These are phyloP conservation scores for Drosophila formosana DNA, from an alignment of 2,888 invertebrate genomes.

Conservation along the genomic window DNA sequence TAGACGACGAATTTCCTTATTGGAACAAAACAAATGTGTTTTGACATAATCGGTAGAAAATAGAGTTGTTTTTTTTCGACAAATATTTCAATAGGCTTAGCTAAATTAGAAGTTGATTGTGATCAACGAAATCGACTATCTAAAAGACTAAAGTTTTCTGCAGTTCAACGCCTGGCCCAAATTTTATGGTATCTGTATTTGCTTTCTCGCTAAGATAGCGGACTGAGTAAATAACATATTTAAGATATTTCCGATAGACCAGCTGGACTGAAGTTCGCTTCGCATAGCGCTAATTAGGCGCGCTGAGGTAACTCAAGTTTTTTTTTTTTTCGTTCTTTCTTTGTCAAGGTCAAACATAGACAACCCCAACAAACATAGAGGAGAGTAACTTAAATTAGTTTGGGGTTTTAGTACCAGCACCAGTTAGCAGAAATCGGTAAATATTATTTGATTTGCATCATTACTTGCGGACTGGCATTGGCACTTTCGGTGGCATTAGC, in stretches of 20 bases:
- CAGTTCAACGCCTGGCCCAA: background rate
- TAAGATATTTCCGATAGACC: conserved; percentile 27
- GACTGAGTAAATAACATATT: conserved; percentile 43
- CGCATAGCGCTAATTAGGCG: conserved; percentile 32
- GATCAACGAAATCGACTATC: background rate
- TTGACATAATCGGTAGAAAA: background rate
- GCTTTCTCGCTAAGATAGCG: conserved; percentile 1
- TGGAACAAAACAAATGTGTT: background rate
- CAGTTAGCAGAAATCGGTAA: conserved; percentile 36
- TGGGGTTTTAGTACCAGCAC: conserved; percentile 41
- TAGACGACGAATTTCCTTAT: background rate
- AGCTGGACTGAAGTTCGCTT: conserved; percentile 13
- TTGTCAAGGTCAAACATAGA: conserved; percentile 50
- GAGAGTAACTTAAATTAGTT: conserved; percentile 13
- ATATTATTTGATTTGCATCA: conserved; percentile 27
- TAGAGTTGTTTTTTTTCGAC: background rate
- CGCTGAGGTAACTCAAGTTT: conserved; percentile 4
- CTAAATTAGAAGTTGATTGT: background rate
- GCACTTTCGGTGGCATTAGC: conserved; percentile 53
- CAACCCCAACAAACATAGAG: background rate
- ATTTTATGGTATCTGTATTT: background rate
- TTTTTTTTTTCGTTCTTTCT: conserved; percentile 10
- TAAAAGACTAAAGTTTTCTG: background rate
- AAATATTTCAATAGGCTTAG: background rate
- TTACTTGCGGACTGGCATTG: conserved; percentile 62